Evolutionary conservation across 2,888 invertebrate species (phyloP), one percentile per base, ranked within the genome.

Genomic region (Leptopilina drosophilae): DNA sequence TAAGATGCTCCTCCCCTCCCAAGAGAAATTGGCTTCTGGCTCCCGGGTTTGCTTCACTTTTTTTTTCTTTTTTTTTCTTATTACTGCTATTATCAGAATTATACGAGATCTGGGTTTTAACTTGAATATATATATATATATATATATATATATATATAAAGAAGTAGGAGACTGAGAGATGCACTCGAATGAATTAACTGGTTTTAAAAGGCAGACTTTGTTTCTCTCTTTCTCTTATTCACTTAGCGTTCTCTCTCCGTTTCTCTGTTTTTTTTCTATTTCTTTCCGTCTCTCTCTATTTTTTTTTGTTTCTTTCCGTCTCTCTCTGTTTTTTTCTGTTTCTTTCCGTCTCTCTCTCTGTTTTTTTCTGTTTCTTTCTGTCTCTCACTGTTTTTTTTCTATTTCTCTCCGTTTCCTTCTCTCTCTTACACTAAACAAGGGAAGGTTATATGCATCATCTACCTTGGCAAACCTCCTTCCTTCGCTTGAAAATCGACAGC

Each of bases 51-150:
- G 64, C 26, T 33, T 53, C 26, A 9, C 9, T 62, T 62, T 65
- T 77, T 49, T 49, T 49, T 49, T 49, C 7, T 46, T 46, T 46
- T 49, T 40, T 26, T 46, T 64, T 77, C 64, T 49, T 49, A 64
- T 64, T 64, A 46, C 40, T 15, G 75, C 73, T 79, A 78, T 82
- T 80, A 82, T 79, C 82, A 78, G 78, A 80, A 78, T 67, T 80
- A 67, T 62, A 12, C 64, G 64, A 42, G 66, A n/a, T 53, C 77
- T 77, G 40, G 53, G 7, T 69, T 49, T 49, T 56, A 69, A 56
- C 14, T 69, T 53, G 53, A 49, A 69, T 20, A 20, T 20, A 20
- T 20, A 20, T 20, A 20, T 20, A 20, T 20, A 20, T 20, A 20
- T 20, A 20, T 5, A 42, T 42, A 42, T 42, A 42, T 42, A 42